phyloP scores from a whole-genome alignment of 1,140 invertebrate genomes.

The Drosophila pseudoananassae region DNA sequence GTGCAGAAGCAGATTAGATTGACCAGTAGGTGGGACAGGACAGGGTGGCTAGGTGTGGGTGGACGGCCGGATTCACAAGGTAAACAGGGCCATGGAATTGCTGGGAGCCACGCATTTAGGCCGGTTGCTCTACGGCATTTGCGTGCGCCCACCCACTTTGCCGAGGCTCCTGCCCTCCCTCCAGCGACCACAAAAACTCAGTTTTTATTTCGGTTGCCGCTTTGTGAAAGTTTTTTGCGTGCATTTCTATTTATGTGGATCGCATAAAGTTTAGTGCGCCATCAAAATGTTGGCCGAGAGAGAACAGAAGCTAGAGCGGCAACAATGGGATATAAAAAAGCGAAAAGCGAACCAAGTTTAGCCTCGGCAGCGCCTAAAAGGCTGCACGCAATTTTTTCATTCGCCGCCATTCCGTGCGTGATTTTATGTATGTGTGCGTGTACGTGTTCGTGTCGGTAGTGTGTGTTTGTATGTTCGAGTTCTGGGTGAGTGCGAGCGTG shows the following conservation, averaged over 20 bases:
- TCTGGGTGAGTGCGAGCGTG: conserved; percentile 15
- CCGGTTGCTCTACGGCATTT: conserved; percentile 28
- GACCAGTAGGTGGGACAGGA: conserved; percentile 25
- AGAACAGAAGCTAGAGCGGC: conserved; percentile 21
- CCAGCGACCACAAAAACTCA: not conserved
- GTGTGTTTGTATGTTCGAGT: not conserved
- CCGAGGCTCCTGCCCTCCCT: not conserved
- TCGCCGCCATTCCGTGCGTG: conserved; percentile 55
- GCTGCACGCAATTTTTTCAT: conserved; percentile 76
- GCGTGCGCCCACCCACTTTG: conserved; percentile 21
- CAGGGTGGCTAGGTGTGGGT: not conserved
- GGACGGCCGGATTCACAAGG: conserved; percentile 13
- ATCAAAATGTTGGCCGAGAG: conserved; percentile 56
- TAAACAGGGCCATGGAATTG: conserved; percentile 38
- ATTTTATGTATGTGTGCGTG: conserved; percentile 5
- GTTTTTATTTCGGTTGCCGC: conserved; percentile 31
- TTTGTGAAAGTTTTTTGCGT: conserved; percentile 66
- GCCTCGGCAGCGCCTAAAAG: conserved; percentile 65
- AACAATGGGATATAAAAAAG: conserved; percentile 46
- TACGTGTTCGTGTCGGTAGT: conserved; percentile 3
- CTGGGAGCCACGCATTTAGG: conserved; percentile 40
- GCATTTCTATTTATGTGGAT: conserved; percentile 75
- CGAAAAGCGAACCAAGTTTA: conserved; percentile 25
- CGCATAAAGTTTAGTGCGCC: conserved; percentile 75
- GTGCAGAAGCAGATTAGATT: conserved; percentile 66